These are phyloP conservation scores for Pristionchus exspectatus DNA, from an alignment of 2,888 invertebrate species.

Conservation along the genomic window DNA sequence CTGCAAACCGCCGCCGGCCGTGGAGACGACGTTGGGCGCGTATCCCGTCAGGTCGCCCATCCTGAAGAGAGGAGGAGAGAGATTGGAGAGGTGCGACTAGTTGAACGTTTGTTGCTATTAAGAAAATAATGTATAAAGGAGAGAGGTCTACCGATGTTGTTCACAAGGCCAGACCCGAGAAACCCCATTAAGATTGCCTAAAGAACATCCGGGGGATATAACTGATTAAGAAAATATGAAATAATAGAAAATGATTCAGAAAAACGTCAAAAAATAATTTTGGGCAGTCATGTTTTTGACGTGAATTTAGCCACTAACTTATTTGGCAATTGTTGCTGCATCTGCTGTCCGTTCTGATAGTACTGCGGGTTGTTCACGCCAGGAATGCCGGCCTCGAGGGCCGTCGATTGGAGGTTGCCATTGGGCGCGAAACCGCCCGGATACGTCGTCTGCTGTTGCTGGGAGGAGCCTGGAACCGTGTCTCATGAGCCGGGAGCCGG, in stretches of 20 bases:
- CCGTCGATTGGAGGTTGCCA: background rate
- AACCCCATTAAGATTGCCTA: too few relatives aligned
- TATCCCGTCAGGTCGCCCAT: slow-evolving; percentile 49
- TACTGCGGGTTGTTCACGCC: slow-evolving; percentile 44
- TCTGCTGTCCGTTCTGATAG: background rate
- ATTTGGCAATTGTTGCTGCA: background rate
- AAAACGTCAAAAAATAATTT: background rate
- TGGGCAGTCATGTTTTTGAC: background rate
- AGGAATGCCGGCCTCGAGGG: slow-evolving; percentile 42
- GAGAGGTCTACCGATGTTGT: too few relatives aligned
- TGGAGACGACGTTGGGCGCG: slow-evolving; percentile 29
- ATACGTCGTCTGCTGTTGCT: slow-evolving; percentile 42
- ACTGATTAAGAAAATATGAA: too few relatives aligned
- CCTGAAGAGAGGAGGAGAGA: background rate
- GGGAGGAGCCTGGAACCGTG: background rate
- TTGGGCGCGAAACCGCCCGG: slow-evolving; percentile 41
- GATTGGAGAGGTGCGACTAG: background rate
- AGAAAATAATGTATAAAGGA: too few relatives aligned
- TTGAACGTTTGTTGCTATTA: too few relatives aligned
- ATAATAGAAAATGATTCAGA: background rate
- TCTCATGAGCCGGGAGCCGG: too few relatives aligned
- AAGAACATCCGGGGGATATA: too few relatives aligned
- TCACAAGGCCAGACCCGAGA: too few relatives aligned
- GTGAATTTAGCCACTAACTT: background rate
- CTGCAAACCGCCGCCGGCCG: background rate